Evolutionary conservation across 2,797 vertebrate genomes (phyloP).

Genomic region (Spea hammondii): DNA sequence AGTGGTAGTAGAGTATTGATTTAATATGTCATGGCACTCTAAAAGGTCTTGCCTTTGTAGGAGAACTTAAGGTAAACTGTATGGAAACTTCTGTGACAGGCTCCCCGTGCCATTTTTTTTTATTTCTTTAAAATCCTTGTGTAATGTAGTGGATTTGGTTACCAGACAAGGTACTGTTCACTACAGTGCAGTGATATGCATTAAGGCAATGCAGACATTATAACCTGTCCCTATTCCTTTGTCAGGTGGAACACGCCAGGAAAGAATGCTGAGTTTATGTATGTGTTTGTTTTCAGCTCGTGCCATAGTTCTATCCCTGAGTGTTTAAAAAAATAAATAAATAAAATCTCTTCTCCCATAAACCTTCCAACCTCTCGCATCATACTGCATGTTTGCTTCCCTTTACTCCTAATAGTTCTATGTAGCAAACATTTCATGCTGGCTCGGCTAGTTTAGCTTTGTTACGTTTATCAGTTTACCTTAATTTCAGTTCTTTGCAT

Average conservation of each 20-base stretch:
- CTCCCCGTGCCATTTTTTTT: too few species aligned
- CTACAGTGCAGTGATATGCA: not conserved
- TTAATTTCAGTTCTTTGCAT: slow-evolving; percentile 8
- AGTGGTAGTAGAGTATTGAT: too few species aligned
- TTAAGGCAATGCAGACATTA: slow-evolving; percentile 21
- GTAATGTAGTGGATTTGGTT: not conserved
- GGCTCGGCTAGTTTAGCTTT: not conserved
- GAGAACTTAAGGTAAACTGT: too few species aligned
- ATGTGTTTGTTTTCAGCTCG: slow-evolving; percentile 70
- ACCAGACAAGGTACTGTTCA: not conserved
- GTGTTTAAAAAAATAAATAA: slow-evolving; percentile 7
- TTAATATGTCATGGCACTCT: too few species aligned
- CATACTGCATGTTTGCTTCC: slow-evolving; percentile 32
- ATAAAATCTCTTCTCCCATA: not conserved
- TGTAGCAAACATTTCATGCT: not conserved
- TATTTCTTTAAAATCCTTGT: not conserved
- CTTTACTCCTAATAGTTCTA: slow-evolving; percentile 1
- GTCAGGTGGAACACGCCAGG: slow-evolving; percentile 92
- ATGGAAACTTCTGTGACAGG: too few species aligned
- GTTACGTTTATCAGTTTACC: not conserved
- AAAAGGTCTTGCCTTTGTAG: too few species aligned
- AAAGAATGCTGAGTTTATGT: slow-evolving; percentile 90
- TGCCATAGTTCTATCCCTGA: slow-evolving; percentile 16
- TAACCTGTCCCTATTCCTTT: slow-evolving; percentile 73
- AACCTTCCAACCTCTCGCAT: not conserved